Evolutionary conservation across 2,797 vertebrate species (phyloP), one percentile per base, ranked within the genome.

Genomic region (Phrynocephalus vlangalii): DNA sequence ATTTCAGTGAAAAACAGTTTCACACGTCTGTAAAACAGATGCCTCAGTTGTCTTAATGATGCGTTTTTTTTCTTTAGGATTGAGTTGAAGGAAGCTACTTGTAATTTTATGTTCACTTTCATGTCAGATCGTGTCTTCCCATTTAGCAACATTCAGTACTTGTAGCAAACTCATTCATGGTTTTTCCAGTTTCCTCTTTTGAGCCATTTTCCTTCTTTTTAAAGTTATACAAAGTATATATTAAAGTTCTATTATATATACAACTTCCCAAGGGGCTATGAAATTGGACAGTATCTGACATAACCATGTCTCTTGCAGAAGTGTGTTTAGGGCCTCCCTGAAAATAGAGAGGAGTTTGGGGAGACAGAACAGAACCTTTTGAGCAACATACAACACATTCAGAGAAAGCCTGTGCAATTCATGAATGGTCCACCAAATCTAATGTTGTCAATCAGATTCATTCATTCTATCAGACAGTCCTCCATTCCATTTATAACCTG

Each of bases 1-100:
- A 56, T 83, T 79, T 83, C 82, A 79, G 66, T 70, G 33, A 75
- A 77, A 78, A 83, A 79, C 76, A 63, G 75, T 38, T 63, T 33
- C 79, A 28, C 1, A 4, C 30, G 33, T 24, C 82, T 87, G 66
- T 28, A 71, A 88, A 88, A 84, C 82, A 82, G 79, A 87, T 88
- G 67, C 52, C 48, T 66, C 20, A 4, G 33, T 20, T 72, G 8
- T 44, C 33, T 79, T 48, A 71, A 50, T 18, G n/a, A 16, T 44
- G 24, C n/a, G 10, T 30, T 79, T 56, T 30, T 83, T 70, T 50
- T 83, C 60, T 63, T 63, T 70, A 56, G 60, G 18, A 13, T 22
- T 82, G 66, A 70, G 66, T 66, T 70, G 30, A 68, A 83, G 73
- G 66, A 77, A 73, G 10, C 38, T 44, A 60, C 70, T 73, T 15